Conservation (phyloP, 2,888 invertebrate species). For the Caprella mutica region DNA sequence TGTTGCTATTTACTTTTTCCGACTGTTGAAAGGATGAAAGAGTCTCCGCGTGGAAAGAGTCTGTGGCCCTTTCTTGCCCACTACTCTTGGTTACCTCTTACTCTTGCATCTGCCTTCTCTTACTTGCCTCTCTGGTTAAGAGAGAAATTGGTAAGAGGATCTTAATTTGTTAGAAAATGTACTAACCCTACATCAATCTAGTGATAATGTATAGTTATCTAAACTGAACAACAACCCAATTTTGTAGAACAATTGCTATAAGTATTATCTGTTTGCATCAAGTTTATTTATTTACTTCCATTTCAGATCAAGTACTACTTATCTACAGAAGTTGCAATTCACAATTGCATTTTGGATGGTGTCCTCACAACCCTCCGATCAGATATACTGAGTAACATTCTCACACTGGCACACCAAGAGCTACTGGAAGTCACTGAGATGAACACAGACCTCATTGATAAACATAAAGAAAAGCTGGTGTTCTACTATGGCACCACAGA, state of each 20-base stretch:
- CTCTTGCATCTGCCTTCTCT: conserved; percentile 21
- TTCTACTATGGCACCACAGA: conserved; percentile 70
- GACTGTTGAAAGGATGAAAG: conserved; percentile 69
- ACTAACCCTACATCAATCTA: too few species aligned
- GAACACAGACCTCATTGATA: conserved; percentile 51
- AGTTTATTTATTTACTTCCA: background rate
- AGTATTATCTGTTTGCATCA: too few species aligned
- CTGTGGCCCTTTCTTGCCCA: conserved; percentile 52
- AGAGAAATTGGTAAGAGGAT: background rate
- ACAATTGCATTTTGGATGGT: background rate
- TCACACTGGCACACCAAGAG: conserved; percentile 65
- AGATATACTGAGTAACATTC: conserved; percentile 51
- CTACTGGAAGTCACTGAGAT: conserved; percentile 59
- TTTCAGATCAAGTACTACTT: conserved; percentile 31
- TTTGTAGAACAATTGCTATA: too few species aligned
- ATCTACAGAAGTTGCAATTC: too few species aligned
- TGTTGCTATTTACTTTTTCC: conserved; percentile 70
- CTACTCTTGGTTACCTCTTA: conserved; percentile 39
- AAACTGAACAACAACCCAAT: too few species aligned
- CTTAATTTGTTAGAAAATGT: too few species aligned
- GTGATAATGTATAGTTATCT: too few species aligned
- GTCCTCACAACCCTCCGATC: conserved; percentile 39
- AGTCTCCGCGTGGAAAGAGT: conserved; percentile 58
- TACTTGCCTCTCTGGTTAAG: conserved; percentile 1
- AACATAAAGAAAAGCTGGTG: conserved; percentile 53